A percentile compares a stretch with the other conserved stretches of the same genome.
Evolutionary conservation across 2,797 vertebrate genomes (phyloP).

Genomic region (Phrynocephalus guinanensis): DNA sequence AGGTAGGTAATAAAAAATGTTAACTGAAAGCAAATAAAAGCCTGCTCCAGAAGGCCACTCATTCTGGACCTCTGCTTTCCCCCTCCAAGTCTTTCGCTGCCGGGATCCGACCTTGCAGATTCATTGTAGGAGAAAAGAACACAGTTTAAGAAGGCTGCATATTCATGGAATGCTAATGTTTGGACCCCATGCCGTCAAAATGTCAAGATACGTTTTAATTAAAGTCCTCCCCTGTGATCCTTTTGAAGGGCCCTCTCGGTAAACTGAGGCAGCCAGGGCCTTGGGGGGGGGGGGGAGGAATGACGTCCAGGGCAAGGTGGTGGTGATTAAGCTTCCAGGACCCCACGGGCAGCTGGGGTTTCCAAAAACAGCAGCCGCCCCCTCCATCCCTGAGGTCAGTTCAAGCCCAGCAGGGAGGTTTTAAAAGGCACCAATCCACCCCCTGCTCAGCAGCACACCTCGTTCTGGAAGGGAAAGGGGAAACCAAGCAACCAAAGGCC

Average conservation of each 20-base stretch:
- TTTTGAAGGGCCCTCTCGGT: not conserved
- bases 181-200: constrained; percentile 13
- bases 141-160: not conserved
- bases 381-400: no score
- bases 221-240: constrained; percentile 15
- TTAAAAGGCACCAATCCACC: not conserved
- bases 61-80: not conserved
- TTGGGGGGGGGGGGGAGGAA: not conserved
- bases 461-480: no score
- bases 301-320: no score
- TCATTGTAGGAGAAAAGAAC: not conserved
- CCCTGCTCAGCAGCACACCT: not conserved
- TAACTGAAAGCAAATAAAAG: not conserved
- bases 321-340: not conserved
- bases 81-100: not conserved
- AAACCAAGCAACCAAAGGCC: not conserved
- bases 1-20: not conserved
- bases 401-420: not conserved
- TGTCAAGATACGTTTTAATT: constrained; percentile 28
- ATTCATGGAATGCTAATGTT: not conserved
- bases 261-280: not conserved
- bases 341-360: not conserved
- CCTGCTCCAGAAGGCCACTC: no score
- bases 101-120: not conserved
- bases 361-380: not conserved